phyloP scores from a whole-genome alignment of 2,888 invertebrate genomes.

The Erebia epiphron region DNA sequence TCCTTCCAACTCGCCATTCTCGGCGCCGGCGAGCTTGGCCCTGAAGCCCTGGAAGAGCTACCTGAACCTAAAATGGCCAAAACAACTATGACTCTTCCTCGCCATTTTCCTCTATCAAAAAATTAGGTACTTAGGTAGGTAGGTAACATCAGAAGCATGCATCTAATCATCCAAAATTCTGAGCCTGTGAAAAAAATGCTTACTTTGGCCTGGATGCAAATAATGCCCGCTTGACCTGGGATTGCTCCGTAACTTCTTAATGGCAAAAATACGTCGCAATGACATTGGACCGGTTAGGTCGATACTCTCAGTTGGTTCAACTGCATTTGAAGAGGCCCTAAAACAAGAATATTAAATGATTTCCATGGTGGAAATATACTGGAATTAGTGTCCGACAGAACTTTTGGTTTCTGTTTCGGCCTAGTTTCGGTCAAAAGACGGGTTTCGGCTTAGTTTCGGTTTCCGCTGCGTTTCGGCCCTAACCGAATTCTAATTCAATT shows the following conservation, averaged over 20 bases:
- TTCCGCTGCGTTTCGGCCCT: too few relatives aligned
- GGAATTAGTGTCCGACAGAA: too few relatives aligned
- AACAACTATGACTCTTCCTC: too few relatives aligned
- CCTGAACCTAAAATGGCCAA: background rate
- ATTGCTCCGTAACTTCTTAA: conserved; percentile 32
- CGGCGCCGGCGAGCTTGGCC: background rate
- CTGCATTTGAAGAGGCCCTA: conserved; percentile 24
- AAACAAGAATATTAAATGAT: background rate
- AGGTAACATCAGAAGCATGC: too few relatives aligned
- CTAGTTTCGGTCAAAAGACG: too few relatives aligned
- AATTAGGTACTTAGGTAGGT: too few relatives aligned
- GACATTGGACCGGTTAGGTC: conserved; percentile 22
- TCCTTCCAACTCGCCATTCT: background rate
- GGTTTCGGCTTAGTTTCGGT: too few relatives aligned
- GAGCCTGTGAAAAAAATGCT: background rate
- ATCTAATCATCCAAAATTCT: background rate
- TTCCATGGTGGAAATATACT: too few relatives aligned
- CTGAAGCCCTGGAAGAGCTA: background rate
- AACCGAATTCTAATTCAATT: too few relatives aligned
- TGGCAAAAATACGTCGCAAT: conserved; percentile 36
- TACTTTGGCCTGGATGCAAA: conserved; percentile 11
- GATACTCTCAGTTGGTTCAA: conserved; percentile 12
- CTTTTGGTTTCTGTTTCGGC: too few relatives aligned
- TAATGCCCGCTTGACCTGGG: conserved; percentile 3
- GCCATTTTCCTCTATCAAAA: too few relatives aligned